Base-by-base conservation (phyloP, 2,888 invertebrate genomes). In the Amitus sp. region DNA sequence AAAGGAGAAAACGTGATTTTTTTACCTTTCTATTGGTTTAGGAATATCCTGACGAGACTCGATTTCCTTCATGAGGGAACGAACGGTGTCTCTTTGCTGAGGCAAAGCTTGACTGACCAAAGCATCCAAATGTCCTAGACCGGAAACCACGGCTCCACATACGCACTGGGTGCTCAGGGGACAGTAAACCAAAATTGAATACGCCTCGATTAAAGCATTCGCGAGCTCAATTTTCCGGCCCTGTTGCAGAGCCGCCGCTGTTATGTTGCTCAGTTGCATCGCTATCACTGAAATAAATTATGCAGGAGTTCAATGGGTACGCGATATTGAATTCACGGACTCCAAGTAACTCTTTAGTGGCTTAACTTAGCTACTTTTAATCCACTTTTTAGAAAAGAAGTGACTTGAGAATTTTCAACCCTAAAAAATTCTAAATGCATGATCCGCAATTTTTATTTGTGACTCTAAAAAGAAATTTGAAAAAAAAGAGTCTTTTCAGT, bases 141-240 rank as follows among this genome's bases (percentile, higher is more conserved):
- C 86, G 3, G 86, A 86, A 39, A 86, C 62, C 33, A 87, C 75
- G 13, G 82, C 80, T 33, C 80, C 76, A 20, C 78, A 80, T 28
- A 86, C 82, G 53, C 83, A 83, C 57, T 84, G 83, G 68, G 83
- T 84, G 55, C 84, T 85, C 34, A 86, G 70, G 2, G 85, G 82
- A 66, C 85, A 85, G 68, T 86, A 87, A 50, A 86, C 84, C 34
- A 86, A 77, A 49, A 88, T 86, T 15, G 87, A 87, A 73, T 87
- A 90, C 1, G 89, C 87, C 71, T 90, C 89, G 47, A 90, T 84
- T 47, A 90, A 79, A 39, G 87, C 87, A 51, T 85, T 80, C 6
- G 87, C 86, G 56, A 90, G 83, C 69, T 88, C 88, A 46, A 84
- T 77, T 66, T 85, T 83, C 1, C 85, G 84, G 2, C 84, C 84